Evolutionary conservation across 2,888 invertebrate species (phyloP).

Genomic region (Leptura quadrifasciata): DNA sequence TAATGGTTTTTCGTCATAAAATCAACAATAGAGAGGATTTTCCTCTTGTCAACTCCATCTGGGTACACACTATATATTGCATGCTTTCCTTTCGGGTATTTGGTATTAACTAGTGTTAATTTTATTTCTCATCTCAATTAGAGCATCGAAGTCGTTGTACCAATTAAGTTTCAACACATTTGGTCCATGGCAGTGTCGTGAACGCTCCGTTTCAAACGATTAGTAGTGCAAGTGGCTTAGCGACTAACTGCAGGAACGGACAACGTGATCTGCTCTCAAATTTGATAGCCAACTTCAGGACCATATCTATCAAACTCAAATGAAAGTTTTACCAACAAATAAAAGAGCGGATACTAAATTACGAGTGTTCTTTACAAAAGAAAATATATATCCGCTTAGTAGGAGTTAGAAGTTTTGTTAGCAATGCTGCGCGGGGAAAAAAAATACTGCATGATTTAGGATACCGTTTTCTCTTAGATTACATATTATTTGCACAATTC

Average conservation of each 20-base stretch:
- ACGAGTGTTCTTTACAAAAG: not conserved
- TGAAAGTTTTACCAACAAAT: conserved; percentile 3
- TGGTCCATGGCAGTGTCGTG: not conserved
- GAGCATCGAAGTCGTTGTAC: not conserved
- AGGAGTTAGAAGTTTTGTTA: not conserved
- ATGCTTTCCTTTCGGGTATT: too few species aligned
- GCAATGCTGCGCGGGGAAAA: not conserved
- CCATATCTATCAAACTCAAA: conserved; percentile 13
- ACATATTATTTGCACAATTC: too few species aligned
- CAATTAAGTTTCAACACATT: conserved; percentile 1
- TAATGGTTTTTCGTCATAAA: too few species aligned
- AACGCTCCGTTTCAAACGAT: conserved; percentile 10
- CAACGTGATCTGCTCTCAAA: conserved; percentile 30
- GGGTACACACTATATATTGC: too few species aligned
- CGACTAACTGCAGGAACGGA: conserved; percentile 17
- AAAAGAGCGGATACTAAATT: not conserved
- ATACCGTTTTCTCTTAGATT: not conserved
- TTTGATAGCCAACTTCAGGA: conserved; percentile 24
- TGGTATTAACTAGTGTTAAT: not conserved
- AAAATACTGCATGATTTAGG: not conserved
- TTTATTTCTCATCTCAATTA: conserved; percentile 1
- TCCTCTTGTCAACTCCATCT: too few species aligned
- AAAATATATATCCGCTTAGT: not conserved
- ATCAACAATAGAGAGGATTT: too few species aligned
- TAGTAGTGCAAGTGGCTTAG: conserved; percentile 26